Evolutionary conservation across 2,113 vertebrate species (phyloP).

Genomic region (Python bivittatus): DNA sequence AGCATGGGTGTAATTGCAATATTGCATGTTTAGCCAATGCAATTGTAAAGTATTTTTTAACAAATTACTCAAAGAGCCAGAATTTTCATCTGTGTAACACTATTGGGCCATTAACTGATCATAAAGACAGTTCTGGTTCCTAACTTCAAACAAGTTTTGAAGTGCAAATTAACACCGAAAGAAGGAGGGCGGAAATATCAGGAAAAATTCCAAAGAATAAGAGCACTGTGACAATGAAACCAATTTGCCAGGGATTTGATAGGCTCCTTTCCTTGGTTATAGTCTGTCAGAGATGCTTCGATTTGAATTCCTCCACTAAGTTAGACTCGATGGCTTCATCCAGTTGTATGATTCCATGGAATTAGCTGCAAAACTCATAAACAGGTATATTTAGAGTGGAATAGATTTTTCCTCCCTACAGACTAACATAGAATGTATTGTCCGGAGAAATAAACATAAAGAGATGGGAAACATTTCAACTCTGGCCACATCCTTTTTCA

Average conservation of each 20-base stretch:
- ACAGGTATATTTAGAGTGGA: not conserved
- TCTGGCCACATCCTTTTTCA: not conserved
- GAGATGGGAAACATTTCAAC: not conserved
- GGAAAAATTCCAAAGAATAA: too few species aligned
- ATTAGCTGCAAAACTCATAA: not conserved
- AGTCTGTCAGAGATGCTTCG: not conserved
- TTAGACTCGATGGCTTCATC: not conserved
- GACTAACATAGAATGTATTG: not conserved
- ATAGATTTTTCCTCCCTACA: not conserved
- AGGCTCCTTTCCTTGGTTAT: not conserved
- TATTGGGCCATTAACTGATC: not conserved
- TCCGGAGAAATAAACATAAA: not conserved
- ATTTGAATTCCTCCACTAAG: not conserved
- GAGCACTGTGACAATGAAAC: too few species aligned
- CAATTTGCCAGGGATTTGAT: not conserved
- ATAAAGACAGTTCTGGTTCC: not conserved
- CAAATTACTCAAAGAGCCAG: not conserved
- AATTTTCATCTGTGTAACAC: accelerated
- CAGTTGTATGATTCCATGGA: not conserved
- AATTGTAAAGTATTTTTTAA: not conserved
- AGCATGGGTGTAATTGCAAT: not conserved
- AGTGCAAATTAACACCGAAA: too few species aligned
- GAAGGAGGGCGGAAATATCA: too few species aligned
- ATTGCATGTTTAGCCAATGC: not conserved
- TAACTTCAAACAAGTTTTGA: not conserved